Evolutionary conservation across 2,113 vertebrate genomes (phyloP), one percentile per base, ranked within the genome.

Genomic region (Podocnemis expansa): DNA sequence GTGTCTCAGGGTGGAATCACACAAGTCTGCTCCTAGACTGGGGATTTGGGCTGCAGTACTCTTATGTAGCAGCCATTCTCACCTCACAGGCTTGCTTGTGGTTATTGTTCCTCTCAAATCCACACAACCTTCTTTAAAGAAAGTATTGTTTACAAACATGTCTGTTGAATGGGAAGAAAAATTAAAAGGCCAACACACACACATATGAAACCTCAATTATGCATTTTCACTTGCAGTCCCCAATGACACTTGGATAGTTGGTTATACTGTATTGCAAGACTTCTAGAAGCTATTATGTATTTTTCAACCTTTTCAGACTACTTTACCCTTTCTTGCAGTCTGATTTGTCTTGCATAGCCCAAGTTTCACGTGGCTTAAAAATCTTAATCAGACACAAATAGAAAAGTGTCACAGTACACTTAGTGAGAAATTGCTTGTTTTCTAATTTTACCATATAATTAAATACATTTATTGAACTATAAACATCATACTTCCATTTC

Each of bases 131-230:
- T 4, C 17, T 80, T 51, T 52, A 63, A 34, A 63, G 1, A 8
- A 24, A 25, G 21, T 5, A n/a, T 25, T 82, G 52, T 12, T 79
- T 75, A 63, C 38, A 24, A 10, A 76, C 41, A 27, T 11, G 27
- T 13, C 24, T 1, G 27, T 4, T 1, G 0, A 0, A 43, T 17
- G 4, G 19, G n/a, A 67, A 58, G 58, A 38, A 24, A 8, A 8
- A 70, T 10, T n/a, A 43, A 76, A 55, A 67, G 8, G 19, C 5
- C 6, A 1, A 63, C 47, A 31, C 29, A 16, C 24, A 84, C 29
- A 16, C 24, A 84, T 24, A 84, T 8, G 41, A 43, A 43, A 75
- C n/a, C 38, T 75, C 38, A 75, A 43, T 75, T 41, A 11, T 43
- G 19, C 10, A 27, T 22, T 38, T 75, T 75, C 41, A 43, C 41